Conservation (phyloP, 2,113 vertebrate species). For the Lethenteron reissneri region DNA sequence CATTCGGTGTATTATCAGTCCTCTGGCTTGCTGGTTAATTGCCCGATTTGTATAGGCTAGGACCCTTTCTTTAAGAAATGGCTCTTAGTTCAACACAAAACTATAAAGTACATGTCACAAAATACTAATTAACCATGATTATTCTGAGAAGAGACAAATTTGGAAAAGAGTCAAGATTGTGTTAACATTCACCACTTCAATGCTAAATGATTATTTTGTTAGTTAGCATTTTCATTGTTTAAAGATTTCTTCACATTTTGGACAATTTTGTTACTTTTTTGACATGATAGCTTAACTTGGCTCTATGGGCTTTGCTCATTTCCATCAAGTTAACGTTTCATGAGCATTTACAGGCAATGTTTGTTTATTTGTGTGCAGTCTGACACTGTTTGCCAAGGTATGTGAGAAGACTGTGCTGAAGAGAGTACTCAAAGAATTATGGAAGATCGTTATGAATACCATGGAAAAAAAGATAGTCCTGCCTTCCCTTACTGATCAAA, state of each 20-base stretch:
- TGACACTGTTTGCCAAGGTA: slow-evolving; percentile 85
- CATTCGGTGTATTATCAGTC: too few relatives aligned
- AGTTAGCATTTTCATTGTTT: slow-evolving; percentile 14
- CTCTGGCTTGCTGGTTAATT: too few relatives aligned
- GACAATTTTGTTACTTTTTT: slow-evolving; percentile 10
- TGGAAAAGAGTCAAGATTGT: too few relatives aligned
- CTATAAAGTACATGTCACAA: too few relatives aligned
- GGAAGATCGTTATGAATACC: slow-evolving; percentile 82
- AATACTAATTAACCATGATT: too few relatives aligned
- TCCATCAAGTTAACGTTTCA: background rate
- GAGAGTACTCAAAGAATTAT: slow-evolving; percentile 72
- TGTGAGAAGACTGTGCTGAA: slow-evolving; percentile 97
- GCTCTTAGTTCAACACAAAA: too few relatives aligned
- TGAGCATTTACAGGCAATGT: slow-evolving; percentile 8
- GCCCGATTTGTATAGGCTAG: too few relatives aligned
- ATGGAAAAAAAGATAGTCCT: slow-evolving; percentile 84
- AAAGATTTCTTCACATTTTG: slow-evolving; percentile 17
- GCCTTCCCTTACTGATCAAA: slow-evolving; percentile 69
- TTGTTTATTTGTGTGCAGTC: slow-evolving; percentile 27
- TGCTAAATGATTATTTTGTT: slow-evolving; percentile 14
- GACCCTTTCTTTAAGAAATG: too few relatives aligned
- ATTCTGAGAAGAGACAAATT: too few relatives aligned
- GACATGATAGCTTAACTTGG: background rate
- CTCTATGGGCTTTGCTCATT: slow-evolving; percentile 8
- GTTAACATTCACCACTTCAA: background rate